Base-by-base conservation (phyloP, 2,888 invertebrate species). In the Atethmia centrago region DNA sequence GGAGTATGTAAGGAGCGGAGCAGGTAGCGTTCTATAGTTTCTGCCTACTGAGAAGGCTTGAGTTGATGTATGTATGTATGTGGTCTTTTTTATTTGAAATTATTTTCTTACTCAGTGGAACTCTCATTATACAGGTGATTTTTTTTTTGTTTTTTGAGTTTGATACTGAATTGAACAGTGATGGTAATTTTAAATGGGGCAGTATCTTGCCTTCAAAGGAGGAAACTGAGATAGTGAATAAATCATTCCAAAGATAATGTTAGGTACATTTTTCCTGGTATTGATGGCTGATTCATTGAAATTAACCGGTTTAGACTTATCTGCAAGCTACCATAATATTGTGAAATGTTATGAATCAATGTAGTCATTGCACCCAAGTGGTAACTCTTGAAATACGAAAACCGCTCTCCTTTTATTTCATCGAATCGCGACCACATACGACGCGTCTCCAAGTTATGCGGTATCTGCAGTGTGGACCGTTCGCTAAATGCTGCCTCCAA, bases 31-130 rank as follows among this genome's bases (percentile, higher is more conserved):
- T n/a, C n/a, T n/a, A n/a, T n/a, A n/a, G n/a, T n/a, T n/a, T n/a
- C n/a, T n/a, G n/a, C n/a, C n/a, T n/a, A n/a, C n/a, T n/a, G n/a
- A n/a, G n/a, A n/a, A n/a, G n/a, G n/a, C n/a, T n/a, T n/a, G n/a
- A n/a, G n/a, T n/a, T n/a, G n/a, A n/a, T n/a, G n/a, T n/a, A n/a
- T n/a, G n/a, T n/a, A n/a, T n/a, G n/a, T n/a, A n/a, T n/a, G n/a
- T n/a, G n/a, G n/a, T n/a, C n/a, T n/a, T 70, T 68, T 65, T 47
- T 31, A 47, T 64, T 49, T n/a, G 10, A n/a, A 25, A 42, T 1
- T 25, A 51, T 51, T 5, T 51, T n/a, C 10, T 51, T 51, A 14
- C 4, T 51, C n/a, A 51, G 12, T 51, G 51, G 5, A 51, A 12
- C 10, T 49, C n/a, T n/a, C n/a, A 49, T 36, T 49, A 49, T n/a